Conservation (phyloP, 2,888 invertebrate genomes). For the Hyposoter dolosus region DNA sequence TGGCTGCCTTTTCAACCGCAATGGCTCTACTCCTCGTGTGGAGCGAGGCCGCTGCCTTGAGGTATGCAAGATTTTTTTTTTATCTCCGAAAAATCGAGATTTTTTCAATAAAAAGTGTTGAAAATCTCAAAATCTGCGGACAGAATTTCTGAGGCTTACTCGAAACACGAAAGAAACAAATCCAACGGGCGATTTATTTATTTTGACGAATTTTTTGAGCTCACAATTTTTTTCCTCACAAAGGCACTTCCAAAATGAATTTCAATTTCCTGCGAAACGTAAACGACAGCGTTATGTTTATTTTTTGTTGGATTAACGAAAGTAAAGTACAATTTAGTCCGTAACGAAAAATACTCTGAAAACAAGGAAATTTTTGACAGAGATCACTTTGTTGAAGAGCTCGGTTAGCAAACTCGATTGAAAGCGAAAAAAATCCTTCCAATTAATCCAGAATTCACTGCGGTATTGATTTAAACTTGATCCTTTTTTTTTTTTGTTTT, state of each 20-base stretch:
- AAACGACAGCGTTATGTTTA: no score
- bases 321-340: no score
- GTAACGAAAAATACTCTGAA: neutral
- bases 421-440: neutral
- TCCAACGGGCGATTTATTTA: no score
- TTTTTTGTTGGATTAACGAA: no score
- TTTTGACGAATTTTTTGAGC: no score
- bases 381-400: neutral
- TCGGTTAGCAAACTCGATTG: neutral
- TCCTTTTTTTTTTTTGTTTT: conserved; percentile 49
- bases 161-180: neutral
- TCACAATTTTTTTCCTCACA: no score
- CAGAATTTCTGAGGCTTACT: neutral
- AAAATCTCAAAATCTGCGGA: neutral
- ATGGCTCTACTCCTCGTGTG: conserved; percentile 92
- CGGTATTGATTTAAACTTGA: neutral
- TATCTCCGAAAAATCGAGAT: neutral
- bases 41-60: conserved; percentile 90
- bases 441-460: neutral
- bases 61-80: conserved; percentile 86
- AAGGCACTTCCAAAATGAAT: no score
- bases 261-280: no score
- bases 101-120: neutral
- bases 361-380: neutral
- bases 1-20: conserved; percentile 92